Conservation (phyloP, 2,888 invertebrate genomes). For the Scelioninae gen. 2 region DNA sequence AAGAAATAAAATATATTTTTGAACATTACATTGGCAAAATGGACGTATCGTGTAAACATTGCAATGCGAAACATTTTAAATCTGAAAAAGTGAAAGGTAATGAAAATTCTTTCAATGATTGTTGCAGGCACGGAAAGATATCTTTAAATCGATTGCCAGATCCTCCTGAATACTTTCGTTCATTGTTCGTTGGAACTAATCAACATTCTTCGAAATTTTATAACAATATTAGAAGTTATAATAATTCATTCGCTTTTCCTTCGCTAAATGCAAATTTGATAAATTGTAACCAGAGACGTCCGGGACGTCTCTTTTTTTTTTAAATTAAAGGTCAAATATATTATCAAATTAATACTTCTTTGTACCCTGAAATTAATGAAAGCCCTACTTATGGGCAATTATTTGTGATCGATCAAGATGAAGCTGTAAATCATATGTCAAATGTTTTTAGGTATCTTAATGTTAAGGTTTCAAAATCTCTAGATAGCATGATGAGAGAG, state of each 20-base stretch:
- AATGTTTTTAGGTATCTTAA: conserved; percentile 10
- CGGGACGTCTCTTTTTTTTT: conserved; percentile 30
- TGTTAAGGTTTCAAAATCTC: conserved; percentile 14
- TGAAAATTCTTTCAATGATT: conserved; percentile 22
- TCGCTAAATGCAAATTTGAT: conserved; percentile 45
- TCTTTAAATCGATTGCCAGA: conserved; percentile 9
- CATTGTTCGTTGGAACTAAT: conserved; percentile 30
- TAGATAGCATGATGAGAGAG: conserved; percentile 21
- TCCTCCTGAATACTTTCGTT: conserved; percentile 17
- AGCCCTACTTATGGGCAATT: conserved; percentile 24
- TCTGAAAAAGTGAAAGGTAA: conserved; percentile 12
- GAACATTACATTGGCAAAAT: neutral
- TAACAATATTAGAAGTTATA: neutral
- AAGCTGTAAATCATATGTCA: conserved; percentile 22
- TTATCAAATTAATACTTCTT: conserved; percentile 17
- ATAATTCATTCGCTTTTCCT: conserved; percentile 23
- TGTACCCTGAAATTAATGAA: conserved; percentile 3
- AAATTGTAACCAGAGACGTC: conserved; percentile 23
- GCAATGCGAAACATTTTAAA: neutral
- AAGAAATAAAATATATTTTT: conserved; percentile 2
- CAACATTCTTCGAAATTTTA: conserved; percentile 17
- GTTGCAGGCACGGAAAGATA: conserved; percentile 26
- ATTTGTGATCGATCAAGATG: conserved; percentile 39
- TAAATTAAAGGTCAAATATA: conserved; percentile 24
- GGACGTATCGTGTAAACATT: neutral